A percentile compares a stretch with the other conserved stretches of the same genome.
These are phyloP conservation scores for Pomatostomus ruficeps DNA, from an alignment of 2,113 vertebrate genomes.

Conservation along the genomic window DNA sequence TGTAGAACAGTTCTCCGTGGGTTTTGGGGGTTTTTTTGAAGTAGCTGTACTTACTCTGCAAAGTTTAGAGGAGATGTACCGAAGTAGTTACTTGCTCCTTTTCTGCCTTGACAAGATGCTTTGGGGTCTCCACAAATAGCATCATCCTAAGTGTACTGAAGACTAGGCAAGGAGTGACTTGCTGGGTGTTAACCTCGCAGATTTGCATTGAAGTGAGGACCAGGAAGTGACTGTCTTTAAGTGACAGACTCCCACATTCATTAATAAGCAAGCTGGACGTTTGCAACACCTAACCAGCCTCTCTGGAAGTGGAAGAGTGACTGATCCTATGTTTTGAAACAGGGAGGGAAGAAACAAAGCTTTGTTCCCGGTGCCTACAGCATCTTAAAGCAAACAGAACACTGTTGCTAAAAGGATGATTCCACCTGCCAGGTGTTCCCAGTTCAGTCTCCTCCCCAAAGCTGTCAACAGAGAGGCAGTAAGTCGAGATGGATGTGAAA, in stretches of 20 bases:
- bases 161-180: background rate
- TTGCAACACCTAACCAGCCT: background rate
- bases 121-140: background rate
- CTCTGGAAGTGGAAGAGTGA: background rate
- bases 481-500: background rate
- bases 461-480: background rate
- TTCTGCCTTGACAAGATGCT: background rate
- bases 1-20: fast-evolving
- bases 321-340: background rate
- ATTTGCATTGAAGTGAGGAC: background rate
- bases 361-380: background rate
- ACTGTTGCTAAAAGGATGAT: background rate
- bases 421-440: background rate
- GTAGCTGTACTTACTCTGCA: background rate
- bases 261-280: background rate
- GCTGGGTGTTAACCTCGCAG: background rate
- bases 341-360: background rate
- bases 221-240: background rate
- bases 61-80: background rate
- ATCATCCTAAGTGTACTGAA: background rate
- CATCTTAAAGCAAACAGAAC: background rate
- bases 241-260: background rate
- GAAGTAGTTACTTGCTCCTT: background rate
- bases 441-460: background rate
- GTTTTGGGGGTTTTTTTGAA: background rate